Evolutionary conservation across 2,888 invertebrate genomes (phyloP).

Genomic region (Zaprionus lineosus): DNA sequence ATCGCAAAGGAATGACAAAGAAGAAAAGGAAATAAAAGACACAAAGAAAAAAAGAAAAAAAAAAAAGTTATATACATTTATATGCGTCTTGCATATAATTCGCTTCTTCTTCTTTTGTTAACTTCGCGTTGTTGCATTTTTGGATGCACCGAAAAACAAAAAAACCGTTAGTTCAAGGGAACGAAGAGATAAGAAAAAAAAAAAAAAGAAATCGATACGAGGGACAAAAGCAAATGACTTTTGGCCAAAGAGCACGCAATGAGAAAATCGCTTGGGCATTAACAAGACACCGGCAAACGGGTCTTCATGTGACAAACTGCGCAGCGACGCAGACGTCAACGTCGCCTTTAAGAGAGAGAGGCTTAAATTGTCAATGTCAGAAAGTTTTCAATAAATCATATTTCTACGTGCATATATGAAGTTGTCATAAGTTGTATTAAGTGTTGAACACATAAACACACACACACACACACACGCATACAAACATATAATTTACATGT

Average conservation of each 20-base stretch:
- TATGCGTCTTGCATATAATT: slow-evolving; percentile 23
- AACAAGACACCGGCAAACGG: slow-evolving; percentile 41
- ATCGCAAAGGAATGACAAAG: slow-evolving; percentile 34
- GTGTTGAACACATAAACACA: slow-evolving; percentile 3
- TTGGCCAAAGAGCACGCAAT: slow-evolving; percentile 1
- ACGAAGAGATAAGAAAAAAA: slow-evolving; percentile 5
- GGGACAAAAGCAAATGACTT: slow-evolving; percentile 9
- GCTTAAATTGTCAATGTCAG: slow-evolving; percentile 48
- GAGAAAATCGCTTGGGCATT: slow-evolving; percentile 7
- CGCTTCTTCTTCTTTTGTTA: slow-evolving; percentile 9
- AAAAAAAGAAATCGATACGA: slow-evolving; percentile 12
- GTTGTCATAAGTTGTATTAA: slow-evolving; percentile 36
- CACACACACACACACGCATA: background rate
- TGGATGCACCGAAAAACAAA: slow-evolving; percentile 17
- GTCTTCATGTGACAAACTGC: slow-evolving; percentile 24
- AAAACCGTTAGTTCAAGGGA: slow-evolving; percentile 42
- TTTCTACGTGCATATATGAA: no score
- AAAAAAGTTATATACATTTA: slow-evolving; percentile 10
- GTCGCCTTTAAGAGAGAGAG: slow-evolving; percentile 27
- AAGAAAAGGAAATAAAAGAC: slow-evolving; percentile 6
- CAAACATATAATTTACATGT: background rate
- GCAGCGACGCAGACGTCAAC: background rate
- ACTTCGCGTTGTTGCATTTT: slow-evolving; percentile 39
- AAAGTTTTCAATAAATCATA: slow-evolving; percentile 42
- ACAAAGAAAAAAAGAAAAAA: slow-evolving; percentile 5